A percentile compares a stretch with the other conserved stretches of the same genome.
These are phyloP conservation scores for Theretra japonica DNA, from an alignment of 2,888 invertebrate species.

Conservation along the genomic window DNA sequence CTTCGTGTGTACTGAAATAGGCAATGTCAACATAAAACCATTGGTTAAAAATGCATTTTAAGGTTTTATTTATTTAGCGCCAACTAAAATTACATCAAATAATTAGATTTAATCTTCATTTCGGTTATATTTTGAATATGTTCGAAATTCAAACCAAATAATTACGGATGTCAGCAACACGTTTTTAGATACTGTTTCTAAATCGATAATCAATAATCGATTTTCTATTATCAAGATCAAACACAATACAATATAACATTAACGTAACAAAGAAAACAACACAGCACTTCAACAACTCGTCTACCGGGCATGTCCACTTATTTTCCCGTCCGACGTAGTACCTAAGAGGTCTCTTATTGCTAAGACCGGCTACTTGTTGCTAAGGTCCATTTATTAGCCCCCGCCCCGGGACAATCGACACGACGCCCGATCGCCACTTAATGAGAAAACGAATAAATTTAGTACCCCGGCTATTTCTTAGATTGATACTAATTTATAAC, in stretches of 20 bases:
- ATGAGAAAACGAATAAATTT: conserved; percentile 33
- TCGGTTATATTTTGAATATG: no score
- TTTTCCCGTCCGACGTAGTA: background rate
- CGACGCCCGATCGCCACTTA: conserved; percentile 31
- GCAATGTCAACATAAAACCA: no score
- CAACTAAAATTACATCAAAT: no score
- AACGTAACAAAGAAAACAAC: background rate
- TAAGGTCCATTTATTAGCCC: conserved; percentile 32
- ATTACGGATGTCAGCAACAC: background rate
- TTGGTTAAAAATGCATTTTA: no score
- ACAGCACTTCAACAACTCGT: background rate
- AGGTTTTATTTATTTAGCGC: no score
- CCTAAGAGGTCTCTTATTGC: conserved; percentile 16
- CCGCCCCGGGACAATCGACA: conserved; percentile 32
- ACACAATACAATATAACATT: no score
- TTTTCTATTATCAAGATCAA: no score
- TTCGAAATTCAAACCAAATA: background rate
- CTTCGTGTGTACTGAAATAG: background rate
- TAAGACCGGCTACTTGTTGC: conserved; percentile 34
- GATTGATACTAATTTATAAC: conserved; percentile 24
- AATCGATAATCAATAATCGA: no score
- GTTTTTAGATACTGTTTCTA: no score
- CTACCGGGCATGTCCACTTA: background rate
- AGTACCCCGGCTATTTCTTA: conserved; percentile 21
- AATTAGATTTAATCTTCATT: no score